phyloP scores from a whole-genome alignment of 2,888 invertebrate genomes.

The Iselma pallidipennis region DNA sequence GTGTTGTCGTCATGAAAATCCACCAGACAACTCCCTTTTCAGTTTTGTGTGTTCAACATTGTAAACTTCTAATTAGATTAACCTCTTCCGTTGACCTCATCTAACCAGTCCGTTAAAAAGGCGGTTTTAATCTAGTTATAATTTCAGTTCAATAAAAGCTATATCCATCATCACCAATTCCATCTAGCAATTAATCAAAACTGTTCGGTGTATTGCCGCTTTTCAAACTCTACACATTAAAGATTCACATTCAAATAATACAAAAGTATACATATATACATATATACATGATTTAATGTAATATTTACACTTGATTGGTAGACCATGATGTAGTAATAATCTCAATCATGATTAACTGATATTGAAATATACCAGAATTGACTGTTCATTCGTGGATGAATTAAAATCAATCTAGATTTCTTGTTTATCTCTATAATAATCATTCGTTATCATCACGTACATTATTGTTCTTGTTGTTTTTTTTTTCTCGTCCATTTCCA shows the following conservation, averaged over 20 bases:
- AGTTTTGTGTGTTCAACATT: neutral
- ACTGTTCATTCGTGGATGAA: no score
- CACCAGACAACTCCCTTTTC: no score
- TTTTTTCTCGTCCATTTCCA: conserved; percentile 56
- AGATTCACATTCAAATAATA: neutral
- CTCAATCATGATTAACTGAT: neutral
- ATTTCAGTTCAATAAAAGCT: neutral
- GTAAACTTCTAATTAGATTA: neutral
- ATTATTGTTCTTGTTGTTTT: conserved; percentile 24
- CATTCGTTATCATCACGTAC: neutral
- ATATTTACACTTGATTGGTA: neutral
- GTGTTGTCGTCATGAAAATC: no score
- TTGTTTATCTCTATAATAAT: neutral
- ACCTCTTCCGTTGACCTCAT: neutral
- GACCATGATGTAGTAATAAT: neutral
- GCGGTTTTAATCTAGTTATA: neutral
- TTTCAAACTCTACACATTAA: neutral
- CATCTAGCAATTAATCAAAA: neutral
- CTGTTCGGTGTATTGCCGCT: no score
- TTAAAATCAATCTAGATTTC: neutral
- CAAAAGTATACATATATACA: no score
- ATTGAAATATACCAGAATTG: neutral
- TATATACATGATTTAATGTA: no score
- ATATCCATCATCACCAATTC: neutral
- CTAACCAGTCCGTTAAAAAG: neutral